phyloP scores from a whole-genome alignment of 2,888 invertebrate species.

The Nymphalis c-album region DNA sequence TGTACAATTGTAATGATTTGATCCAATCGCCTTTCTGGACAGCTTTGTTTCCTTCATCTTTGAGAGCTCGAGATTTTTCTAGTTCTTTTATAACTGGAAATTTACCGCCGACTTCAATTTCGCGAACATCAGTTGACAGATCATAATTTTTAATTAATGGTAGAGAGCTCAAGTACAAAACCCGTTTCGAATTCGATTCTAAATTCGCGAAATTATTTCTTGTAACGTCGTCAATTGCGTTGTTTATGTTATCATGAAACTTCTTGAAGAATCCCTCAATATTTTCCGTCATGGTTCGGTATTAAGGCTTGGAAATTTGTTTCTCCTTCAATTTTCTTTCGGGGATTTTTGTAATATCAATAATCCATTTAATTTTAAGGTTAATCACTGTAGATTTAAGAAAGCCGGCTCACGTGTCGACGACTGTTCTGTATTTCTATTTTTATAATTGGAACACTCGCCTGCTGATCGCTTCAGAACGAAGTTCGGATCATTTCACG shows the following conservation, averaged over 20 bases:
- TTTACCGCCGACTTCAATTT: conserved; percentile 58
- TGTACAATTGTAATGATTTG: conserved; percentile 86
- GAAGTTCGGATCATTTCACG: conserved; percentile 41
- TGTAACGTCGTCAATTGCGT: conserved; percentile 78
- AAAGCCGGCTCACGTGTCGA: conserved; percentile 58
- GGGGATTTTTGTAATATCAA: conserved; percentile 8
- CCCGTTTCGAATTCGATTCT: conserved; percentile 84
- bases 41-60: conserved; percentile 86
- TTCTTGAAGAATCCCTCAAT: conserved; percentile 82
- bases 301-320: conserved; percentile 11
- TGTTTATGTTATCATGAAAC: conserved; percentile 83
- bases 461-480: conserved; percentile 62
- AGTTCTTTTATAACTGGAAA: conserved; percentile 79
- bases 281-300: conserved; percentile 59
- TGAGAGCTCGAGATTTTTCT: conserved; percentile 82
- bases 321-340: background rate
- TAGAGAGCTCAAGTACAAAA: conserved; percentile 82
- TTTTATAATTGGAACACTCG: conserved; percentile 67
- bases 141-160: conserved; percentile 74
- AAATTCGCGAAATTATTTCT: conserved; percentile 84
- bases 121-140: conserved; percentile 67
- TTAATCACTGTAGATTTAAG: conserved; percentile 52
- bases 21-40: conserved; percentile 87
- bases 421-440: conserved; percentile 62
- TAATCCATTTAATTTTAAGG: conserved; percentile 46